A percentile compares a stretch with the other conserved stretches of the same genome.
Conservation (phyloP, 2,888 invertebrate genomes). For the Rhamphomyia laevipes region DNA sequence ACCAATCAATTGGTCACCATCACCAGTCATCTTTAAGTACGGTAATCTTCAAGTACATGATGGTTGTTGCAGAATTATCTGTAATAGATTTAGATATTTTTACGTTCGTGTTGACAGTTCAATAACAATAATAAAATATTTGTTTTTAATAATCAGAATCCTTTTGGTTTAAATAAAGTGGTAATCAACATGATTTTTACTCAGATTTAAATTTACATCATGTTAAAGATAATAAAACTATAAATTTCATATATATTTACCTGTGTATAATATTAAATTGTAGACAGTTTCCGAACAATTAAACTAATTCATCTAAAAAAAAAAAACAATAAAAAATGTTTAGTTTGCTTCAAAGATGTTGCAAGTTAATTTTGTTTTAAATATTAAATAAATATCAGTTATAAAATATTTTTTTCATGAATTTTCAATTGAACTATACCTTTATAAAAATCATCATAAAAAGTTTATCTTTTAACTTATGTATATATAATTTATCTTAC, state of each 20-base stretch:
- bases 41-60: no score
- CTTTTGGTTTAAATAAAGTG: conserved; percentile 26
- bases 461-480: not conserved
- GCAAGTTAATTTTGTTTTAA: no score
- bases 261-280: not conserved
- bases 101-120: not conserved
- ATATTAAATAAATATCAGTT: not conserved
- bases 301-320: no score
- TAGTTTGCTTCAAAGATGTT: no score
- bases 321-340: no score
- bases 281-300: no score
- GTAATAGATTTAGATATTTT: not conserved
- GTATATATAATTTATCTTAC: not conserved
- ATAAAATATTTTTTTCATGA: not conserved
- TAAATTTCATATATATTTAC: no score
- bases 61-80: not conserved
- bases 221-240: not conserved
- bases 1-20: no score
- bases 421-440: no score
- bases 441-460: not conserved
- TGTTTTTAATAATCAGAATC: conserved; percentile 14
- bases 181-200: conserved; percentile 20
- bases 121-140: not conserved
- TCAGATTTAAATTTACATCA: conserved; percentile 26
- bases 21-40: no score